Base-by-base conservation (phyloP, 2,113 vertebrate genomes). In the Heterochromis multidens region DNA sequence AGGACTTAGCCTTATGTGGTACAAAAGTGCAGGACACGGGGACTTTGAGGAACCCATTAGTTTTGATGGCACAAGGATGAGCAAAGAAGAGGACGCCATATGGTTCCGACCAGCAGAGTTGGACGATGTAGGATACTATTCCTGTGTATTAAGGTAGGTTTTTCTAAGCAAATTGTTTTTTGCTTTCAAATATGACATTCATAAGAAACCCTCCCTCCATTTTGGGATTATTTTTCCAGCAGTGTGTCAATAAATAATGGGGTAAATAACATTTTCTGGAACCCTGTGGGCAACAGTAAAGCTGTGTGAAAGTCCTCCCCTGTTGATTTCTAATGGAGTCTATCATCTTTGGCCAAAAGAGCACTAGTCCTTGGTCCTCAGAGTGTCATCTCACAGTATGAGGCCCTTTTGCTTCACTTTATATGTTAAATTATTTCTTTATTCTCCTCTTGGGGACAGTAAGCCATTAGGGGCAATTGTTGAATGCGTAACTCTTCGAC, bases 1-100 rank as follows among this genome's bases (percentile, higher is more conserved):
- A 62, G 99, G 99, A 92, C 99, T 99, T 89, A 99, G 98, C 95
- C 96, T 99, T 78, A 99, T 99, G 99, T 99, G 99, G 99, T 99
- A 99, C 94, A 99, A 98, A 95, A 99, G 99, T 89, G 97, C 97
- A 21, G 97, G 97, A 76, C 98, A 96, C 7, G 96, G 96, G 87
- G 99, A 99, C 93, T 99, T 99, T 84, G 99, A 99, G 93, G 99
- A 99, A 65, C 99, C 99, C 83, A 99, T 99, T 93, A 97, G 97
- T 83, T 99, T 99, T 85, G 99, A 99, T 87, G 99, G 99, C 91
- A 95, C 94, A 33, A 96, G 98, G 88, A 99, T 98, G 97, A 99
- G 97, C 96, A 99, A 99, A 93, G 99, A 99, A 89, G 99, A 99
- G 93, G 99, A 99, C 61, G 97, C 98, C 80, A 99, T 99, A 91